Evolutionary conservation across 1,140 invertebrate species (phyloP), one percentile per base, ranked within the genome.

Genomic region (Vanessa tameamea): DNA sequence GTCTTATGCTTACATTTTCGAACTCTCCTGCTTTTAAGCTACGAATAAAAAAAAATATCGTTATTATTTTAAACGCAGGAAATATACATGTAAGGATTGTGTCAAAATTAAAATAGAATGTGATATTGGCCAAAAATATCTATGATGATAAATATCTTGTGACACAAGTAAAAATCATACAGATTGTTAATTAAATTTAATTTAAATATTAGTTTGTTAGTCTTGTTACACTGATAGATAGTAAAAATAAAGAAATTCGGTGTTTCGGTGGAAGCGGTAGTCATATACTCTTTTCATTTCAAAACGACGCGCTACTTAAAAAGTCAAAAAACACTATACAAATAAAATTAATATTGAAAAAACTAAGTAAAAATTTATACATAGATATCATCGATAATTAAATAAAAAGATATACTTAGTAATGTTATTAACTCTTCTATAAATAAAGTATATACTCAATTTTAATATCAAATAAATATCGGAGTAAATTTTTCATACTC

Each of bases 1-100:
- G 53, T 31, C 7, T 67, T 69, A 69, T 47, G 66, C 66, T 69
- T 69, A 16, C 66, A 57, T 43, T 57, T 69, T 53, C 26, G 20
- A 51, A 51, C 6, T 43, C 50, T 20, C 50, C n/a, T 53, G 15
- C 8, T 23, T 31, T 14, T 37, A 61, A n/a, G 13, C 13, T 14
- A 57, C 20, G 16, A 57, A 11, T 9, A 37, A 37, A 55, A 55
- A n/a, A 14, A 57, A 26, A 7, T 57, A 13, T 57, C 15, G 20
- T 23, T 26, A 13, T 23, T 23, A 13, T 14, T 57, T 14, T 16
- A 23, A 26, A 57, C 4, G 9, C 4, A 26, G 53, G 16, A 57
- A 57, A 16, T 13, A 11, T 12, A 13, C 16, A 23, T 23, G 20
- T 23, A 57, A 12, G 12, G 12, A 57, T 23, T 57, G 53, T 57